These are phyloP conservation scores for Panthera tigris DNA, from an alignment of 2,113 vertebrate genomes.

Conservation along the genomic window DNA sequence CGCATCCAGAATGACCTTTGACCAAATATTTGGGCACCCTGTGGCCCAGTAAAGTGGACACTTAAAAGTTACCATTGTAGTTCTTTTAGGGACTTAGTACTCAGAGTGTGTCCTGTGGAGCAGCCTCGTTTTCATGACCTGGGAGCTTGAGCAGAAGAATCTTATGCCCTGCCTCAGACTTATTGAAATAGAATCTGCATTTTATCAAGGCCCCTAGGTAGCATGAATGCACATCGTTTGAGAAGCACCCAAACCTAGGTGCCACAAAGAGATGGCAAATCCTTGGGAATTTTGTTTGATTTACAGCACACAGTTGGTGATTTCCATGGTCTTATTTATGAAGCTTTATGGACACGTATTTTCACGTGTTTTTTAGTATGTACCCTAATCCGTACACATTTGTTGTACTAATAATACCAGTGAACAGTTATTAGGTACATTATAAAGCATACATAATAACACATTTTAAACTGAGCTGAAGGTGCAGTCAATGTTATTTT, in stretches of 20 bases:
- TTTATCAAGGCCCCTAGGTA: not conserved
- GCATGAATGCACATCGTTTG: not conserved
- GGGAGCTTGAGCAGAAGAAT: not conserved
- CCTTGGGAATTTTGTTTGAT: not conserved
- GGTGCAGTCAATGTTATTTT: not conserved
- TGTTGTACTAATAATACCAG: not conserved
- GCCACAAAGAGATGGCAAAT: not conserved
- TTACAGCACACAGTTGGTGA: not conserved
- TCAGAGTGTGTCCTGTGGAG: not conserved
- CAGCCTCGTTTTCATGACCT: not conserved
- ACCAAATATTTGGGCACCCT: not conserved
- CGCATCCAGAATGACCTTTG: not conserved
- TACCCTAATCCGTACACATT: not conserved
- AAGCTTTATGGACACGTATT: not conserved
- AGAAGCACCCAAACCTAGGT: not conserved
- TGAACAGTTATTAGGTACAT: not conserved
- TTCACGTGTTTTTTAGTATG: not conserved
- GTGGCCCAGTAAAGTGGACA: too few relatives aligned
- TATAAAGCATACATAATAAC: not conserved
- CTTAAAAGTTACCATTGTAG: accelerated
- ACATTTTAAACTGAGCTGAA: not conserved
- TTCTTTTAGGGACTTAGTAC: not conserved
- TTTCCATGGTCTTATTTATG: not conserved
- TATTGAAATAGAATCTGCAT: not conserved
- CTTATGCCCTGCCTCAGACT: not conserved